A percentile compares a stretch with the other conserved stretches of the same genome.
These are phyloP conservation scores for Hippocampus barbouri DNA, from an alignment of 2,113 vertebrate species.

Conservation along the genomic window DNA sequence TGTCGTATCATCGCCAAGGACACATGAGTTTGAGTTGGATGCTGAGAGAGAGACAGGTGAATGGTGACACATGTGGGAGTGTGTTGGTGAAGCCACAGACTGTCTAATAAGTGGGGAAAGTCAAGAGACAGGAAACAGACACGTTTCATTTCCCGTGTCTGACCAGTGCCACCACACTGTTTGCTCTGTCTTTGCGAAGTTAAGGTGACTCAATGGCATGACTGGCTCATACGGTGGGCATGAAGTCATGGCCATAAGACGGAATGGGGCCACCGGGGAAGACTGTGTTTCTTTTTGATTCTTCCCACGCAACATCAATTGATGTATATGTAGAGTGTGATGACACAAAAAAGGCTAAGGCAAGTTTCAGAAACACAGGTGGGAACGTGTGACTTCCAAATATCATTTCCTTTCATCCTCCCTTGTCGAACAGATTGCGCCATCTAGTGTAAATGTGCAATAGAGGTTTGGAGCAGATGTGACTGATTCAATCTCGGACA, in stretches of 20 bases:
- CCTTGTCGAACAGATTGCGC: conserved; percentile 23
- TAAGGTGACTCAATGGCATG: conserved; percentile 10
- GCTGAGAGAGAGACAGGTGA: conserved; percentile 9
- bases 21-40: background rate
- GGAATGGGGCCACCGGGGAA: conserved; percentile 11
- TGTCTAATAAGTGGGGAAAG: conserved; percentile 30
- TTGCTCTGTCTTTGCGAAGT: conserved; percentile 11
- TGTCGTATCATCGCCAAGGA: background rate
- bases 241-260: conserved; percentile 13
- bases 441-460: conserved; percentile 42
- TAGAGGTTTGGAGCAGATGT: background rate
- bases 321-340: conserved; percentile 5
- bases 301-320: background rate
- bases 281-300: background rate
- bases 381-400: background rate
- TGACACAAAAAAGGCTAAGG: background rate
- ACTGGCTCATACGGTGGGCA: conserved; percentile 11
- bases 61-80: background rate
- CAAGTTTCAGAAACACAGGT: conserved; percentile 12
- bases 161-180: conserved; percentile 21
- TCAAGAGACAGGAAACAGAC: conserved; percentile 36
- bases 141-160: conserved; percentile 33
- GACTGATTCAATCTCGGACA: background rate
- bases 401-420: background rate
- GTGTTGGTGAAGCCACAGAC: conserved; percentile 19